Evolutionary conservation across 2,888 invertebrate species (phyloP), one percentile per base, ranked within the genome.

Genomic region (Chrysodeixis includens): DNA sequence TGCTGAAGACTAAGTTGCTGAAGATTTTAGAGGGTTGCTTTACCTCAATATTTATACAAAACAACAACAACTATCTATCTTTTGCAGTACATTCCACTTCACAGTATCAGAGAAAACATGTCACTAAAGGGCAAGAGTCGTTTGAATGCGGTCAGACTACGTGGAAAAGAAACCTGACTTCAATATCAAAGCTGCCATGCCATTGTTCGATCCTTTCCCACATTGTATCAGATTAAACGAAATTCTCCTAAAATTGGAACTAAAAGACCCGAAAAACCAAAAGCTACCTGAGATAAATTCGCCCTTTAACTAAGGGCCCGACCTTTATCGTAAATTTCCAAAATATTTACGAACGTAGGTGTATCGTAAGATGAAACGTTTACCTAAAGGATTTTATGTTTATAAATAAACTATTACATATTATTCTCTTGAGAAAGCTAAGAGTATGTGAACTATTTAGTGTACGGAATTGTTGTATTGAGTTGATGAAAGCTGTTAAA

Each of bases 291-390:
- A 40, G 40, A 40, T 40, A 40, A 40, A 40, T n/a, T 40, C 40
- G 40, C n/a, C 40, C 40, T n/a, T 40, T n/a, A 40, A 40, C 40
- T 40, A 40, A 40, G 40, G 40, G 6, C 40, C 40, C n/a, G n/a
- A 40, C 40, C n/a, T 40, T 40, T 40, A 40, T 40, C 40, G 40
- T 40, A 40, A 40, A 40, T 40, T 40, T 40, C 40, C 14, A 40
- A 40, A 40, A 40, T 40, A 40, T 40, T 40, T 40, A n/a, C 40
- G 40, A 35, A 40, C 40, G 40, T 40, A 40, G 40, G n/a, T 40
- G 40, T 40, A 40, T 40, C 40, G n/a, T 40, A 40, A 40, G 40
- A 40, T 40, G n/a, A 40, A 40, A 40, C n/a, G n/a, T 40, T 32
- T 35, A n/a, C 40, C 40, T 40, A 40, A 40, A 40, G n/a, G 40